Base-by-base conservation (phyloP, 2,888 invertebrate genomes). In the Cryptosula pallasiana region DNA sequence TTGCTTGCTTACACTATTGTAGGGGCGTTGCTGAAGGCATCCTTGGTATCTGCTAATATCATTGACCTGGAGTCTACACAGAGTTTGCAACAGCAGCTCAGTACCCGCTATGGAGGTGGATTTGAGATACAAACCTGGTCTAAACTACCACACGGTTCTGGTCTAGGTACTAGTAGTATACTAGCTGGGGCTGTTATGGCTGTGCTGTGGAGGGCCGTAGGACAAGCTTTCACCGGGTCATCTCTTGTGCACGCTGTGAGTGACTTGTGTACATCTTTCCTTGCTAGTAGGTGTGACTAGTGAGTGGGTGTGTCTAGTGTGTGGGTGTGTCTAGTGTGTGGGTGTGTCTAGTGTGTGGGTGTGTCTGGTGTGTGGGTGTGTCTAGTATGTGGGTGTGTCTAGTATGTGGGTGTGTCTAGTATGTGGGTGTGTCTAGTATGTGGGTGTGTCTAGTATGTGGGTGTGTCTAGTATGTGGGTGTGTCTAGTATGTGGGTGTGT, bases 121-220 rank as follows among this genome's bases (percentile, higher is more conserved):
- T 82, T 87, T 76, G 84, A 86, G 76, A 74, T 87, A 55, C 79
- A 82, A 69, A 80, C 84, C 25, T 86, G 86, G 86, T 86, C 87
- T 3, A 78, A 83, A 70, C 78, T 87, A 35, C 87, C 87, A 0
- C 84, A 85, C 73, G 87, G 87, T 13, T 87, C 87, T 74, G 87
- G 88, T 2, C 79, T 88, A 74, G 88, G 88, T 5, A 87, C 88
- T n/a, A 88, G 88, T 78, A 87, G 87, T 75, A 88, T 88, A 72
- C 77, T 88, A 71, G 86, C 87, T 0, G 86, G 85, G 13, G 85
- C 86, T 54, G 81, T 88, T 25, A 77, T 88, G 73, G 85, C 84
- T 63, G 85, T 83, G 1, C 73, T 88, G 34, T 85, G 86, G 82
- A 81, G 78, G 55, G 79, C 81, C 25, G 79, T 81, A 34, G 87